Base-by-base conservation (phyloP, 2,888 invertebrate species). In the Camptogramma bilineatum region DNA sequence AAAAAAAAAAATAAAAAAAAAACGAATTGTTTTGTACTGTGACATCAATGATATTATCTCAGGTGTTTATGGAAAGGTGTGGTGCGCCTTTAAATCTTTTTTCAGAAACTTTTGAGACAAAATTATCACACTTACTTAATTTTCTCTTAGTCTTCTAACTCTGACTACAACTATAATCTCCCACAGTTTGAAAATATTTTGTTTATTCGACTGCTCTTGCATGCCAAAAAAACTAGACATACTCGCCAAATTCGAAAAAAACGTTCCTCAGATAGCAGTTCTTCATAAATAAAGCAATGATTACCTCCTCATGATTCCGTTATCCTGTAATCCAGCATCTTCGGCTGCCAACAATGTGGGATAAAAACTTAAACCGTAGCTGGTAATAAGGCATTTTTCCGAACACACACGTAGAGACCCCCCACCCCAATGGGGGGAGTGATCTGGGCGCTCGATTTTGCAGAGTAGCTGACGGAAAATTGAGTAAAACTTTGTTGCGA, bases 351-450 rank as follows among this genome's bases (percentile, higher is more conserved):
- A 71, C 72, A 68, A 58, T 70, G 72, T 72, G 70, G 78, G 80
- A 77, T 80, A 83, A 85, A 86, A 88, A 84, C 85, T 87, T 83
- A 75, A 83, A 82, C 74, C 75, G 72, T 72, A 79, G 83, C 73
- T 74, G 86, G 73, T 87, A 90, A 90, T 89, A 90, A 91, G 91
- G 92, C 90, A 92, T 92, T 92, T 92, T 92, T 92, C 90, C 90
- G 89, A 90, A 90, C 91, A 91, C 85, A 90, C 85, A 88, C 87
- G 89, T 80, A 84, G 75, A 68, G 24, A 61, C 75, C 66, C 73
- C 74, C 77, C 70, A 66, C 66, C 69, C 76, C 78, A 74, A 74
- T 74, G 71, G 72, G 73, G 78, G 74, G 79, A 67, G 74, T 83
- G 91, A 91, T 90, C 90, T 90, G 88, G 83, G 84, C 84, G 77